These are phyloP conservation scores for Phrixothrix hirtus DNA, from an alignment of 2,888 invertebrate species.

Conservation along the genomic window DNA sequence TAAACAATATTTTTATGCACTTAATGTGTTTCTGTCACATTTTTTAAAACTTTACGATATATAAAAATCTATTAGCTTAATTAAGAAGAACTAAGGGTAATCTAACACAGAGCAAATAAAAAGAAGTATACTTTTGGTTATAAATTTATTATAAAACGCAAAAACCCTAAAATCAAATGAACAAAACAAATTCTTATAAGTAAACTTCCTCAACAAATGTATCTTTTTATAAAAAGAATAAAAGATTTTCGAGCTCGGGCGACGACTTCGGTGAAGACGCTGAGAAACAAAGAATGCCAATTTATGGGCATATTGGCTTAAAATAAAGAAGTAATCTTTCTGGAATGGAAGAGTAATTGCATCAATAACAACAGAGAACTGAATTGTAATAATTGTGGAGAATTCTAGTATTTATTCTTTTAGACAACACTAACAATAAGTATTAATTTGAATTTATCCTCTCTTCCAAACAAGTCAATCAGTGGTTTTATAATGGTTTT, in stretches of 20 bases:
- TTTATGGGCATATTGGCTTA: conserved; percentile 94
- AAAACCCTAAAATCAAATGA: no score
- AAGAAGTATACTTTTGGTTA: no score
- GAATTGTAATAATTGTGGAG: conserved; percentile 71
- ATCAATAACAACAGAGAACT: conserved; percentile 81
- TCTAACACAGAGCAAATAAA: no score
- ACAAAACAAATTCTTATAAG: no score
- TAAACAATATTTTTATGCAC: no score
- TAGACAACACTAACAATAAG: conserved; percentile 89
- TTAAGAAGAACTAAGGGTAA: no score
- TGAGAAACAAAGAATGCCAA: conserved; percentile 87
- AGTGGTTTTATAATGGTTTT: conserved; percentile 61
- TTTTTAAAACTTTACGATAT: no score
- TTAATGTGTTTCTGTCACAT: no score
- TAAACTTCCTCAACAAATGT: no score
- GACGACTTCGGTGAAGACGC: conserved; percentile 70
- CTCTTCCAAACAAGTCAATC: conserved; percentile 54
- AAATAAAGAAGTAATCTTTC: conserved; percentile 84
- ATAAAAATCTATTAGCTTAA: no score
- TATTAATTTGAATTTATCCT: conserved; percentile 59
- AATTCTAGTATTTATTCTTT: conserved; percentile 80
- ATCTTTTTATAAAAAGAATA: conserved; percentile 68
- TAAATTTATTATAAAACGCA: no score
- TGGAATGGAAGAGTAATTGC: conserved; percentile 81
- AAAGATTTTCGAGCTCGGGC: conserved; percentile 62